A percentile compares a stretch with the other conserved stretches of the same genome.
Evolutionary conservation across 1,140 invertebrate genomes (phyloP).

Genomic region (Rhyzopertha dominica): DNA sequence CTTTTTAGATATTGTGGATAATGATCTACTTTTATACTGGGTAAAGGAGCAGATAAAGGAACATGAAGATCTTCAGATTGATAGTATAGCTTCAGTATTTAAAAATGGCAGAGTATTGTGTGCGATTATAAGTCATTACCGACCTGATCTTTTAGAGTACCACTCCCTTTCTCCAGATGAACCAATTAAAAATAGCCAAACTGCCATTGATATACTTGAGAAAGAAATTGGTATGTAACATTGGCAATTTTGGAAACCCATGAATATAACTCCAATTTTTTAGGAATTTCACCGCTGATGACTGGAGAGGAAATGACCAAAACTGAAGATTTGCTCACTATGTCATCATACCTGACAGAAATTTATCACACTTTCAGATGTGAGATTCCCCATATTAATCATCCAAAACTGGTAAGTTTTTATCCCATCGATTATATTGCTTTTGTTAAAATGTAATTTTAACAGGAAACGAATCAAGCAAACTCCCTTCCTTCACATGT

Average conservation of each 20-base stretch:
- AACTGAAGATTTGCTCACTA: conserved; percentile 67
- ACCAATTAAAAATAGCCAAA: conserved; percentile 61
- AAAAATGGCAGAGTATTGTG: conserved; percentile 72
- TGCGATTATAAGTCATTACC: conserved; percentile 79
- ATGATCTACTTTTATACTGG: conserved; percentile 72
- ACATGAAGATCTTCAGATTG: conserved; percentile 61
- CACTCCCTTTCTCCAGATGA: conserved; percentile 60
- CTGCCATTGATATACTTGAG: conserved; percentile 77
- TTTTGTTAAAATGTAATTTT: too few species aligned
- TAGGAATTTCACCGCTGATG: conserved; percentile 75
- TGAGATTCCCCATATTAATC: conserved; percentile 76
- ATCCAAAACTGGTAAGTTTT: conserved; percentile 64
- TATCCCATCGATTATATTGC: background rate
- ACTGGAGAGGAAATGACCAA: conserved; percentile 74
- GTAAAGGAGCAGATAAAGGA: conserved; percentile 66
- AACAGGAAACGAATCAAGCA: too few species aligned
- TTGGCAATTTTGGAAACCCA: too few species aligned
- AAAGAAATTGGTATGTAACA: conserved; percentile 52
- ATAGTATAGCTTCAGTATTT: conserved; percentile 68
- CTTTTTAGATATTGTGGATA: conserved; percentile 53
- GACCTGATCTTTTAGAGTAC: conserved; percentile 82
- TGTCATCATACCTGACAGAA: conserved; percentile 82
- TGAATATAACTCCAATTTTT: conserved; percentile 16
- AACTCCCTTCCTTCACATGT: too few species aligned
- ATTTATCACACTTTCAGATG: conserved; percentile 78